Evolutionary conservation across 2,797 vertebrate genomes (phyloP).

Genomic region (Enteromius mattozi): DNA sequence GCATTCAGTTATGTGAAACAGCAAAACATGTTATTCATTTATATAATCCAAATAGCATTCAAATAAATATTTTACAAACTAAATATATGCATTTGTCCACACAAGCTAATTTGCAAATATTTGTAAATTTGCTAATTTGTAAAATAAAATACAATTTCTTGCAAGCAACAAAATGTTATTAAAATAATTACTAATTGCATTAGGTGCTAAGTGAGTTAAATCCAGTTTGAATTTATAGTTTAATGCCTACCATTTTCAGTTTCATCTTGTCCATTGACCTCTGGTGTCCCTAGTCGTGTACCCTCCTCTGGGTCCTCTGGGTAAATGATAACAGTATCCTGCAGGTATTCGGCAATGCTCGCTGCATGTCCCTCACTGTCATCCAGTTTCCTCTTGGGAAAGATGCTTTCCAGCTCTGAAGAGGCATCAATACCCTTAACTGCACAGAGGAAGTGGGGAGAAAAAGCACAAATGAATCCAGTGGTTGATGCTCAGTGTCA

Average conservation of each 20-base stretch:
- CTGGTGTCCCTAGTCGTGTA: constrained; percentile 89
- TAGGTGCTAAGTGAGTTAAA: background rate
- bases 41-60: background rate
- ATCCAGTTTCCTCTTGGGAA: constrained; percentile 89
- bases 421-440: constrained; percentile 86
- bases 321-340: constrained; percentile 96
- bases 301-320: constrained; percentile 96
- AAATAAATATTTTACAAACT: background rate
- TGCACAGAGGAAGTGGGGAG: constrained; percentile 65
- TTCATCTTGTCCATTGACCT: constrained; percentile 89
- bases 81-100: background rate
- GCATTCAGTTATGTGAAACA: background rate
- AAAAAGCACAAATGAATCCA: constrained; percentile 38
- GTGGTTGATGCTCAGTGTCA: constrained; percentile 51
- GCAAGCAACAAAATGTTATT: background rate
- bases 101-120: background rate
- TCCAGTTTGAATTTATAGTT: background rate
- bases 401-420: constrained; percentile 89
- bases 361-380: constrained; percentile 85
- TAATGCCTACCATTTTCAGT: constrained; percentile 80
- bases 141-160: background rate
- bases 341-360: constrained; percentile 92
- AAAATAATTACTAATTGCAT: background rate
- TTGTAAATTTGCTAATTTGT: too few species aligned
- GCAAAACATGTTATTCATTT: background rate